A percentile compares a stretch with the other conserved stretches of the same genome.
phyloP scores from a whole-genome alignment of 2,797 vertebrate species.

The Gadopsis marmoratus region DNA sequence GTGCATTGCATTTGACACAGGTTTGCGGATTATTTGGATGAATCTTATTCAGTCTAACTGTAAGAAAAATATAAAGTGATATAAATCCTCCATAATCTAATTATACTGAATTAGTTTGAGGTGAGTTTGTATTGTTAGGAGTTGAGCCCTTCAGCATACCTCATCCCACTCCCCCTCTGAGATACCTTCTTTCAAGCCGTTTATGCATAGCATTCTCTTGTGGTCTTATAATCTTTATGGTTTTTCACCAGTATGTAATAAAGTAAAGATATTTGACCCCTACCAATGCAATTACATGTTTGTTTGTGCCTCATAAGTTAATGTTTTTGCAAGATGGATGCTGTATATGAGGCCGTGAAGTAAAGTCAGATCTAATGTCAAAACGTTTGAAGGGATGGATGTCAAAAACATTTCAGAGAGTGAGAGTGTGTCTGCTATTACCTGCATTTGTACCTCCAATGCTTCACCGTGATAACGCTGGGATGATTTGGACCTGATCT shows the following conservation, averaged over 20 bases:
- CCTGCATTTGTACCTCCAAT: neutral
- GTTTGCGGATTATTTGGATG: neutral
- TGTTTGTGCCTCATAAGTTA: neutral
- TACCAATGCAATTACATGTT: neutral
- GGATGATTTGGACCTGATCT: neutral
- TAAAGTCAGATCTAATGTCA: neutral
- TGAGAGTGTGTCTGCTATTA: too few species aligned
- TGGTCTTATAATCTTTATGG: neutral
- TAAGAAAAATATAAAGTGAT: too few species aligned
- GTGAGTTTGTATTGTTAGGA: neutral
- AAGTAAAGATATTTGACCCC: neutral
- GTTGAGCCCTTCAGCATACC: neutral
- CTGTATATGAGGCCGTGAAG: neutral
- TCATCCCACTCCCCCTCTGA: neutral
- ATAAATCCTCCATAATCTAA: neutral
- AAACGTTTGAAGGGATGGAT: neutral
- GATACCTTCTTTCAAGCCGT: neutral
- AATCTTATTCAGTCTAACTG: neutral
- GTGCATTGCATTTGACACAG: conserved; percentile 6
- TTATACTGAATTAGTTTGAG: neutral
- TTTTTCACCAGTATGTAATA: neutral
- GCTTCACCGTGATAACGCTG: neutral
- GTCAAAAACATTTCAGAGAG: neutral
- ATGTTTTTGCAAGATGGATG: neutral
- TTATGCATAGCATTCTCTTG: neutral